Evolutionary conservation across 1,140 invertebrate species (phyloP).

Genomic region (Orchesella cincta): DNA sequence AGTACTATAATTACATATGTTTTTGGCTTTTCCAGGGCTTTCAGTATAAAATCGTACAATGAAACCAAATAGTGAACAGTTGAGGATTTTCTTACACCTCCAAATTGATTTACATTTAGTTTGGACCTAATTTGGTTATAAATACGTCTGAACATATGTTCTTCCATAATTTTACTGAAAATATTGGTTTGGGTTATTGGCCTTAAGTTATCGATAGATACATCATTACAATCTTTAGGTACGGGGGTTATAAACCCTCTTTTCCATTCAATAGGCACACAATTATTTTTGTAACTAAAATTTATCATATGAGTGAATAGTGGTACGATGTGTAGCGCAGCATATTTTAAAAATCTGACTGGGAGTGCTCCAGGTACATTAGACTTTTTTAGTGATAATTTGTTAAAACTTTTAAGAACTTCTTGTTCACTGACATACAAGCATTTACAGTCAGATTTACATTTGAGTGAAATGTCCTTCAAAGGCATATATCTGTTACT

Average conservation of each 20-base stretch:
- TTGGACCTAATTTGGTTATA: slow-evolving; percentile 10
- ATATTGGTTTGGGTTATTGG: slow-evolving; percentile 33
- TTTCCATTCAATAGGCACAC: slow-evolving; percentile 3
- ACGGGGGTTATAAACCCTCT: slow-evolving; percentile 8
- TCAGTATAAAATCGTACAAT: slow-evolving; percentile 7
- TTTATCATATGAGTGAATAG: slow-evolving; percentile 2
- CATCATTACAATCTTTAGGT: neutral
- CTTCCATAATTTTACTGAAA: slow-evolving; percentile 30
- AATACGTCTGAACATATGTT: slow-evolving; percentile 27
- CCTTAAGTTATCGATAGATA: neutral
- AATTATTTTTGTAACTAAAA: neutral
- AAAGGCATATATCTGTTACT: neutral
- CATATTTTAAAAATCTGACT: neutral
- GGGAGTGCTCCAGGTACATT: neutral
- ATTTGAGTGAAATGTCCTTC: neutral
- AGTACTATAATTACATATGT: slow-evolving; percentile 29
- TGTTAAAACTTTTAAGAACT: neutral
- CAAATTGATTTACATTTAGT: slow-evolving; percentile 12
- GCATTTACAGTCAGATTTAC: neutral
- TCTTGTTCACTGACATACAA: neutral
- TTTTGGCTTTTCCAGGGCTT: slow-evolving; percentile 20
- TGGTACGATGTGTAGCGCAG: neutral
- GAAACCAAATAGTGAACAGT: neutral
- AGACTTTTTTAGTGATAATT: neutral
- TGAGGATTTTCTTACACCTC: slow-evolving; percentile 6